Base-by-base conservation (phyloP, 1,140 invertebrate genomes). In the Drosophila tropicalis region DNA sequence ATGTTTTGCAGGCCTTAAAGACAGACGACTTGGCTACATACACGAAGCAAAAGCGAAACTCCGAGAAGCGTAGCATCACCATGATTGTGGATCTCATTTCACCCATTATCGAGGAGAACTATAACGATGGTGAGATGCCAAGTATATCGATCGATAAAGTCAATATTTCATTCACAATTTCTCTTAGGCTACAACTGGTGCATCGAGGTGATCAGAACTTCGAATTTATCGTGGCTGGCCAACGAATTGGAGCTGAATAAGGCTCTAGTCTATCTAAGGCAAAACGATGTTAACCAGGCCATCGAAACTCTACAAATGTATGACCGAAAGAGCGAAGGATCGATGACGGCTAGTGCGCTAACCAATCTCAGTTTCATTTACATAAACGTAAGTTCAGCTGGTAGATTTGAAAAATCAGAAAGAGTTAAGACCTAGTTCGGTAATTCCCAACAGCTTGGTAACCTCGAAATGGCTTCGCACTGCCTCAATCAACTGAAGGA, bases 231-330 rank as follows among this genome's bases (percentile, higher is more conserved):
- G 9, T 93, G 94, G 74, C 90, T 98, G 34, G 97, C 97, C 15
- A 96, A 96, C 78, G 97, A 98, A 92, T 93, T 99, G 62, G 97
- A 99, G 93, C 97, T 99, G 67, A 98, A 98, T 91, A 98, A 98
- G 93, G 98, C 97, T 0, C 95, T 98, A 57, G 97, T 97, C 90
- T 97, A 96, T 92, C 92, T 99, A 13, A 96, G 97, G 70, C 96
- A 97, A 92, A 95, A 96, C 68, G 96, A 98, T 84, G 94, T 98
- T 12, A 93, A 94, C 54, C 94, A 96, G 91, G 96, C 98, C 0
- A 95, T 98, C 41, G 97, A 98, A 70, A 97, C 97, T 0, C 92
- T 99, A 19, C 97, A 97, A 92, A 95, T 95, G 67, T 98, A 98
- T 92, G 97, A 98, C 92, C 97, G 96, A 84, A 97, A 96, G 90